Evolutionary conservation across 2,113 vertebrate genomes (phyloP).

Genomic region (Nibea coibor): DNA sequence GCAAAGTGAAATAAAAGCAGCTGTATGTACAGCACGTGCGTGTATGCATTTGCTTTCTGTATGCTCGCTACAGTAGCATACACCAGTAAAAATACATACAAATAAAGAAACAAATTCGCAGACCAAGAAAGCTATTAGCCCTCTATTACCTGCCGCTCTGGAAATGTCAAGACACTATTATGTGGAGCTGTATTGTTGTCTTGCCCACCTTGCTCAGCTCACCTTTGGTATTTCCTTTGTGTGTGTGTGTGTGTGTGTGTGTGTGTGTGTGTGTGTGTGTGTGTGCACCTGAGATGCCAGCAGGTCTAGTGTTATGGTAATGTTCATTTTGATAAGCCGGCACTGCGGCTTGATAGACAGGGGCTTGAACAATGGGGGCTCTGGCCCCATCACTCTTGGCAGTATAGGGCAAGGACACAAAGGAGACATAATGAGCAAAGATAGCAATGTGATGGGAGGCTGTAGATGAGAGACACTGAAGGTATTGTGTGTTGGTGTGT

Average conservation of each 20-base stretch:
- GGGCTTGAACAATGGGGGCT: slow-evolving; percentile 59
- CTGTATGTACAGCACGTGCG: not conserved
- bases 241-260: not conserved
- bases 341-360: slow-evolving; percentile 61
- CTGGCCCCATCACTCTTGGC: slow-evolving; percentile 61
- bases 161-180: slow-evolving; percentile 74
- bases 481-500: slow-evolving; percentile 10
- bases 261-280: no score
- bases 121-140: slow-evolving; percentile 51
- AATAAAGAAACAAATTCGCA: not conserved
- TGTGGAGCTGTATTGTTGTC: slow-evolving; percentile 54
- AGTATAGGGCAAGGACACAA: slow-evolving; percentile 67
- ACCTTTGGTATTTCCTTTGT: slow-evolving; percentile 67
- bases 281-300: slow-evolving; percentile 39
- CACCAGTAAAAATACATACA: not conserved
- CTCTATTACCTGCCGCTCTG: slow-evolving; percentile 40
- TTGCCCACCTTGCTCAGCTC: slow-evolving; percentile 43
- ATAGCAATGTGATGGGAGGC: slow-evolving; percentile 66
- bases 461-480: slow-evolving; percentile 55
- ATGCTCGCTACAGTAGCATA: slow-evolving; percentile 12
- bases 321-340: slow-evolving; percentile 72
- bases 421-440: slow-evolving; percentile 75
- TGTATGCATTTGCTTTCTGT: not conserved
- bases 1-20: not conserved
- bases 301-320: slow-evolving; percentile 74